Evolutionary conservation across 2,113 vertebrate species (phyloP).

Genomic region (Numenius arquata): DNA sequence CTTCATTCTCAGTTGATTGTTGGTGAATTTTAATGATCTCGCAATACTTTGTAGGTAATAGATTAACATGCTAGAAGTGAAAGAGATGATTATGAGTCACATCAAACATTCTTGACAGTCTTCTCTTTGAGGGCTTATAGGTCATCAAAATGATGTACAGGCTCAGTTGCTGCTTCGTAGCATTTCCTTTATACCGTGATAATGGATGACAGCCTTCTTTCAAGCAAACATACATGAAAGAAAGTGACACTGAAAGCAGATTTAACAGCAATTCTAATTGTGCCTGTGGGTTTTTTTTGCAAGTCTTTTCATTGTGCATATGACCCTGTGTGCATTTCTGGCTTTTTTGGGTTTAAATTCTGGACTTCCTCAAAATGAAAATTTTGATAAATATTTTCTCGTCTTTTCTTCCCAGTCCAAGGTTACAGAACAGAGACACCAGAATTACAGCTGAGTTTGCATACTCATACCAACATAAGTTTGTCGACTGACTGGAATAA

Average conservation of each 20-base stretch:
- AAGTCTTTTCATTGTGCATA: neutral
- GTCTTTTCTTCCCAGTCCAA: neutral
- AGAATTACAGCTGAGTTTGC: neutral
- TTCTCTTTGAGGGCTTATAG: neutral
- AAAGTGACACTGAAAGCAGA: neutral
- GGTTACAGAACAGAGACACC: neutral
- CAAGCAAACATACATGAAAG: neutral
- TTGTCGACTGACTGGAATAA: neutral
- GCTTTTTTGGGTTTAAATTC: neutral
- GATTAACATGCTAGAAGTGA: conserved; percentile 90
- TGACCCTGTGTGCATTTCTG: neutral
- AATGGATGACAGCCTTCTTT: neutral
- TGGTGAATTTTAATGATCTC: conserved; percentile 94
- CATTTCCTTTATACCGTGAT: neutral
- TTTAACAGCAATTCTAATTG: neutral
- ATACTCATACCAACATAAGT: neutral
- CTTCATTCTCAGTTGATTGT: conserved; percentile 92
- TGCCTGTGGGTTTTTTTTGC: neutral
- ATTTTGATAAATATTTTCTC: neutral
- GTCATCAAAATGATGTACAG: neutral
- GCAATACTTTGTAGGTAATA: conserved; percentile 98
- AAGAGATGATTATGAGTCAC: neutral
- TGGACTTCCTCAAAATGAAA: neutral
- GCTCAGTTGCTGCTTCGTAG: neutral
- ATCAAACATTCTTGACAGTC: neutral